These are phyloP conservation scores for Fragariocoptes setiger DNA, from an alignment of 1,140 invertebrate genomes.

Conservation along the genomic window DNA sequence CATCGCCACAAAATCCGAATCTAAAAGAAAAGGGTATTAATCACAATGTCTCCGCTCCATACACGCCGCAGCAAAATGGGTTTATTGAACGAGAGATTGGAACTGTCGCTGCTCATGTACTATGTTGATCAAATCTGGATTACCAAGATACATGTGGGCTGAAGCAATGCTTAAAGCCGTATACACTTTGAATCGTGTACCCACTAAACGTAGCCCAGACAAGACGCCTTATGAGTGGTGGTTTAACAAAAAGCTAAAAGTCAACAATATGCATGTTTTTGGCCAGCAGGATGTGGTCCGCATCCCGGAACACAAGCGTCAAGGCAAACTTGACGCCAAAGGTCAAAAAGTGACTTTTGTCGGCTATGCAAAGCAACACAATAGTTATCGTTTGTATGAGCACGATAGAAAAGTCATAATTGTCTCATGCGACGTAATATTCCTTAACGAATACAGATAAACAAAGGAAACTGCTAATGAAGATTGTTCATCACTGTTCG, in stretches of 20 bases:
- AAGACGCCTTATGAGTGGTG: not conserved
- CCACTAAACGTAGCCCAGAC: not conserved
- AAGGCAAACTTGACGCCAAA: slow-evolving; percentile 6
- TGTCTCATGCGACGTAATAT: too few species aligned
- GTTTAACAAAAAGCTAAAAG: not conserved
- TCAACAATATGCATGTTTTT: not conserved
- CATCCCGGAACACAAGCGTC: not conserved
- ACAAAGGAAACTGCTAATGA: too few species aligned
- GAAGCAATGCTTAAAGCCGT: not conserved
- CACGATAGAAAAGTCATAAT: not conserved
- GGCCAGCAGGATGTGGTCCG: not conserved
- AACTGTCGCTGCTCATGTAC: not conserved
- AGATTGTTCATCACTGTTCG: too few species aligned
- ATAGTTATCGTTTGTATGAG: not conserved
- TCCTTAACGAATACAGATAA: too few species aligned
- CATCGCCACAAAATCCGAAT: not conserved
- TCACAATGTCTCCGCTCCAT: not conserved
- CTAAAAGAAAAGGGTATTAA: slow-evolving; percentile 3
- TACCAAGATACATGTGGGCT: not conserved
- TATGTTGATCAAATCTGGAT: not conserved
- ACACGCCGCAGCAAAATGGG: not conserved
- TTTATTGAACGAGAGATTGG: not conserved
- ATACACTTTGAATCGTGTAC: not conserved
- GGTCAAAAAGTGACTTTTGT: slow-evolving; percentile 1
- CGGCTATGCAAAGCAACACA: slow-evolving; percentile 4